Evolutionary conservation across 2,888 invertebrate genomes (phyloP).

Genomic region (Prosopocoilus inquinatus): DNA sequence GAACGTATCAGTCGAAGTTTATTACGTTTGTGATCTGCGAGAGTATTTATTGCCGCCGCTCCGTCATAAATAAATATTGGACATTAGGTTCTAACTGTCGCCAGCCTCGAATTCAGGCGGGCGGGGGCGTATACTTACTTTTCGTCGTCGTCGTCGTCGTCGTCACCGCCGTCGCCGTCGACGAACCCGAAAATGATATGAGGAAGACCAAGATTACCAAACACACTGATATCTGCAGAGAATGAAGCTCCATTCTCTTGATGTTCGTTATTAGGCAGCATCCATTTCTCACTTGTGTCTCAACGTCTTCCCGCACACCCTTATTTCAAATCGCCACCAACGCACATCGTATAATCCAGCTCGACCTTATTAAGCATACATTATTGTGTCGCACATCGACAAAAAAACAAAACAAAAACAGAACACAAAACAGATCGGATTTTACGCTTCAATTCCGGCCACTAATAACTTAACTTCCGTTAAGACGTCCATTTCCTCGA

Average conservation of each 20-base stretch:
- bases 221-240: constrained; percentile 22
- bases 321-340: constrained; percentile 9
- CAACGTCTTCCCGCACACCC: constrained; percentile 8
- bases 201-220: constrained; percentile 24
- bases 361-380: too few species aligned
- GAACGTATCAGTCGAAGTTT: constrained; percentile 7
- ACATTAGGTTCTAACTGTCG: too few species aligned
- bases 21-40: constrained; percentile 9
- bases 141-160: constrained; percentile 8
- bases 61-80: constrained; percentile 18
- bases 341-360: not conserved
- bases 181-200: constrained; percentile 18
- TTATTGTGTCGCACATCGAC: too few species aligned
- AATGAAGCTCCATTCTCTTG: constrained; percentile 25
- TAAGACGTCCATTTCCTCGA: too few species aligned
- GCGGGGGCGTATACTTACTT: constrained; percentile 14
- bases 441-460: too few species aligned
- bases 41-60: constrained; percentile 10
- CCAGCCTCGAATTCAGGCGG: not conserved
- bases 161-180: constrained; percentile 12
- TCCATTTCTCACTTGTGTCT: constrained; percentile 10
- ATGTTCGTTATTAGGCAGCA: constrained; percentile 11
- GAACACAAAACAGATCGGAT: too few species aligned
- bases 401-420: too few species aligned
- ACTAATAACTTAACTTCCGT: too few species aligned